These are phyloP conservation scores for Watsonalla binaria DNA, from an alignment of 2,888 invertebrate genomes.

Conservation along the genomic window DNA sequence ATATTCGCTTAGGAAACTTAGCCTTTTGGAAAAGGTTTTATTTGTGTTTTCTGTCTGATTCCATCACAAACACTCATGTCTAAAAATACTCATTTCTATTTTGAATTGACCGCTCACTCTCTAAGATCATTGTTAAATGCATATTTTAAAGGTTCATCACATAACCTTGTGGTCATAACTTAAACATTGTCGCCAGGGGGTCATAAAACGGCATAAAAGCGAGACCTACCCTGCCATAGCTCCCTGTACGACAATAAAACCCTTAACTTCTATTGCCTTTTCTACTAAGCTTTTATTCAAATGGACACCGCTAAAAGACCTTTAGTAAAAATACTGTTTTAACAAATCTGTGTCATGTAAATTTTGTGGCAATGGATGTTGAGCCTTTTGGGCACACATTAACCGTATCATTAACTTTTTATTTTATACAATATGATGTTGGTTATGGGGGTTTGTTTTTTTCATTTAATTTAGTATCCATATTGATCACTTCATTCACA, in stretches of 20 bases:
- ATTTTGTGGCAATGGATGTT: not conserved
- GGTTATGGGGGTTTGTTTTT: too few relatives aligned
- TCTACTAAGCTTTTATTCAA: conserved; percentile 2
- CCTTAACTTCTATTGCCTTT: conserved; percentile 1
- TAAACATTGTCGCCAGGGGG: not conserved
- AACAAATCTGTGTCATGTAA: not conserved
- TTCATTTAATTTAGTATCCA: too few relatives aligned
- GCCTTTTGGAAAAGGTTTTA: too few relatives aligned
- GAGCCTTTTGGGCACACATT: too few relatives aligned
- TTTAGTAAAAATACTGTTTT: not conserved
- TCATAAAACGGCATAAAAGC: not conserved
- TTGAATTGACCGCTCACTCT: not conserved
- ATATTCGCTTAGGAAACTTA: too few relatives aligned
- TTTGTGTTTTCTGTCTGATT: too few relatives aligned
- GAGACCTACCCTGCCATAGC: not conserved
- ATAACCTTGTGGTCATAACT: not conserved
- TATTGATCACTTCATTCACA: too few relatives aligned
- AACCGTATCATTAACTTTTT: too few relatives aligned
- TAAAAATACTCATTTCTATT: too few relatives aligned
- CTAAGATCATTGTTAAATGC: not conserved
- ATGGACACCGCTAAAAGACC: not conserved
- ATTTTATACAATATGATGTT: too few relatives aligned
- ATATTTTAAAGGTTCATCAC: not conserved
- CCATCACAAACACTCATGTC: too few relatives aligned
- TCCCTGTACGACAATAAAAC: conserved; percentile 2